Evolutionary conservation across 2,888 invertebrate species (phyloP).

Genomic region (Megaustenia siamemsis): DNA sequence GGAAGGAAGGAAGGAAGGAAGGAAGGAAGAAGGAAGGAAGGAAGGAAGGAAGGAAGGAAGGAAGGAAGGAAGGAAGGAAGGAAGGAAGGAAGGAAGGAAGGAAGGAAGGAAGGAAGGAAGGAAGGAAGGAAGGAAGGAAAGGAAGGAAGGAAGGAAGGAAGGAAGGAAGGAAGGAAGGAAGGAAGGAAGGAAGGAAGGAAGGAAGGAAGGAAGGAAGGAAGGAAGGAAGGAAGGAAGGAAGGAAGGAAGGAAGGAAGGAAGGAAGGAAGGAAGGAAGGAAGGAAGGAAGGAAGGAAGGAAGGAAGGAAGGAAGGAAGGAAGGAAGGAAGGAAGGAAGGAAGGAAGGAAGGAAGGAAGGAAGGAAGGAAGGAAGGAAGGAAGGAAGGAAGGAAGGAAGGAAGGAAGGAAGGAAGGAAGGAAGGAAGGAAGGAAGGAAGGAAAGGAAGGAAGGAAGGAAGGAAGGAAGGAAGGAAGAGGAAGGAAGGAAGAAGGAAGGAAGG

Average conservation of each 20-base stretch:
- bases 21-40: background rate
- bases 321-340: no score
- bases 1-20: no score
- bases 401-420: background rate
- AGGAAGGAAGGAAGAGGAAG: background rate
- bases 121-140: background rate
- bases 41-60: conserved; percentile 6
- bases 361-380: background rate
- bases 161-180: no score
- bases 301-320: no score
- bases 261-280: no score
- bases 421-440: background rate
- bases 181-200: no score
- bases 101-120: background rate
- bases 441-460: conserved; percentile 9
- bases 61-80: background rate
- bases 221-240: no score
- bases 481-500: background rate
- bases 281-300: no score
- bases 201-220: no score
- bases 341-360: background rate
- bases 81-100: background rate
- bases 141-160: background rate
- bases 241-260: no score
- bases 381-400: background rate